Conservation (phyloP, 2,113 vertebrate genomes). For the Spheniscus mendiculus region DNA sequence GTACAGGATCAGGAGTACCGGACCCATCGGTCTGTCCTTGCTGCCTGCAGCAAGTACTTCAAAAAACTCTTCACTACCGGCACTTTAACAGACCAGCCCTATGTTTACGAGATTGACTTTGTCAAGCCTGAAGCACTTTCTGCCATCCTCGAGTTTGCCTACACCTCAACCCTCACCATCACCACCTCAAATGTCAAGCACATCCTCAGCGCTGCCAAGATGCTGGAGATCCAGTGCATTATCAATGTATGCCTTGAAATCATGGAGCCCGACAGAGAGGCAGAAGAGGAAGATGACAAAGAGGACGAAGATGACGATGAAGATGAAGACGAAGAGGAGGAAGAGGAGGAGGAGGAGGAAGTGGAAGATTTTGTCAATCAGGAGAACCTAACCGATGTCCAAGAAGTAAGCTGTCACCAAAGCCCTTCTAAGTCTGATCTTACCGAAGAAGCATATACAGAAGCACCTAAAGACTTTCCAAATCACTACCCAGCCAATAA, state of each 20-base stretch:
- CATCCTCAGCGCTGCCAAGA: slow-evolving; percentile 91
- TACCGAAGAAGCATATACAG: slow-evolving; percentile 72
- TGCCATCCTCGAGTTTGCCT: slow-evolving; percentile 97
- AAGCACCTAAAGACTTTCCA: slow-evolving; percentile 75
- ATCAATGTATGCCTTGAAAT: slow-evolving; percentile 96
- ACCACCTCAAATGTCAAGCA: slow-evolving; percentile 92
- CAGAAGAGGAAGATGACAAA: slow-evolving; percentile 72
- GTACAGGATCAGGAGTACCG: slow-evolving; percentile 94
- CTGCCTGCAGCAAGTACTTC: slow-evolving; percentile 98
- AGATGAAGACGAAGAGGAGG: slow-evolving; percentile 79
- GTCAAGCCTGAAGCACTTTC: slow-evolving; percentile 93
- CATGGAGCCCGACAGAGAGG: slow-evolving; percentile 86
- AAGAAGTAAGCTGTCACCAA: slow-evolving; percentile 79
- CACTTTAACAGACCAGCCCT: slow-evolving; percentile 81
- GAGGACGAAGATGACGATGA: slow-evolving; percentile 74
- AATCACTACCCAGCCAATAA: slow-evolving; percentile 67
- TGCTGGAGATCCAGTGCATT: slow-evolving; percentile 96
- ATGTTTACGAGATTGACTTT: slow-evolving; percentile 96
- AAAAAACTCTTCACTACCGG: slow-evolving; percentile 97
- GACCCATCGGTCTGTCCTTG: slow-evolving; percentile 93
- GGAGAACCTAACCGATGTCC: slow-evolving; percentile 68
- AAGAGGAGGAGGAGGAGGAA: slow-evolving; percentile 85
- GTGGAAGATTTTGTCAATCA: slow-evolving; percentile 81
- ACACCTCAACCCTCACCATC: slow-evolving; percentile 97
- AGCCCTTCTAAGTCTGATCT: slow-evolving; percentile 85